Evolutionary conservation across 2,797 vertebrate species (phyloP).

Genomic region (Capromys pilorides): DNA sequence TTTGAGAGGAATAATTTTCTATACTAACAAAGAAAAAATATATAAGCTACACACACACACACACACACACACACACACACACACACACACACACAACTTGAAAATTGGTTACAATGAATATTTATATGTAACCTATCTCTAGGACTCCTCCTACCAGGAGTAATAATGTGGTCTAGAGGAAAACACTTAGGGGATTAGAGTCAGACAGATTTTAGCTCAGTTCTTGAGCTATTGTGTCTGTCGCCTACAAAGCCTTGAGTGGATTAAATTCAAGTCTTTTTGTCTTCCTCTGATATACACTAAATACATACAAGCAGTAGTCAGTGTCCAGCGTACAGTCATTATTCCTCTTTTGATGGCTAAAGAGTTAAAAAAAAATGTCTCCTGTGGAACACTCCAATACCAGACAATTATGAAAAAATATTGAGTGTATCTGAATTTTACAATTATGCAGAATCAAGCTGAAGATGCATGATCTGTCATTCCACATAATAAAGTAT

Average conservation of each 20-base stretch:
- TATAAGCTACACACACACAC: too few species aligned
- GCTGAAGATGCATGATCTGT: not conserved
- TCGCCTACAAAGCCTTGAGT: not conserved
- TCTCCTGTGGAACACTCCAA: not conserved
- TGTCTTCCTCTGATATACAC: not conserved
- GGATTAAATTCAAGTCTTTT: not conserved
- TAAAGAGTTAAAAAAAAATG: not conserved
- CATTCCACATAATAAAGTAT: slow-evolving; percentile 43
- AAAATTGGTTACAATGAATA: not conserved
- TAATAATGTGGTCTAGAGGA: not conserved
- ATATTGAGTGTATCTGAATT: not conserved
- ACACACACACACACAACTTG: not conserved
- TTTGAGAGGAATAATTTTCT: not conserved
- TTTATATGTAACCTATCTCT: not conserved
- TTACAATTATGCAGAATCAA: not conserved
- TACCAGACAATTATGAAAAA: not conserved
- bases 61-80: not conserved
- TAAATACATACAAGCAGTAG: not conserved
- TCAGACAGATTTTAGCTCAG: not conserved
- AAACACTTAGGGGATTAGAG: not conserved
- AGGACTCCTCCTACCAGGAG: not conserved
- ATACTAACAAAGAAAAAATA: not conserved
- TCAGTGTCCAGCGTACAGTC: not conserved
- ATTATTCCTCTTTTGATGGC: not conserved
- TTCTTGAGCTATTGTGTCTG: not conserved